These are phyloP conservation scores for Phania funesta DNA, from an alignment of 2,888 invertebrate species.

Conservation along the genomic window DNA sequence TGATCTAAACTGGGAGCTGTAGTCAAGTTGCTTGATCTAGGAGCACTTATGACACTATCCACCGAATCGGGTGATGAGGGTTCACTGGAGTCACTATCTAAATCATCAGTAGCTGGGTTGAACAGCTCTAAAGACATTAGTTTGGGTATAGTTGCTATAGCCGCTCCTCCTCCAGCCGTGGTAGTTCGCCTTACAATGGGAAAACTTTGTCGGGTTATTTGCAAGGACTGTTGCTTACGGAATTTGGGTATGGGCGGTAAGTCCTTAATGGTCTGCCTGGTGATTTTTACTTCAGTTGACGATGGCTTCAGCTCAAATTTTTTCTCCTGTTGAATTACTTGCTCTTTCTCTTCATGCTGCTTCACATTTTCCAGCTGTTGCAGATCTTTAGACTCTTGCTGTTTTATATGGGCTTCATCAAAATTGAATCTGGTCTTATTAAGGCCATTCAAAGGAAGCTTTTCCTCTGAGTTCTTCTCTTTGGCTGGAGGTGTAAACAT, in stretches of 20 bases:
- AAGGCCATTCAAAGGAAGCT: constrained; percentile 35
- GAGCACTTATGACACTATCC: constrained; percentile 91
- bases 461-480: constrained; percentile 16
- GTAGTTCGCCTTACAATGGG: constrained; percentile 86
- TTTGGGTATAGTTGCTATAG: constrained; percentile 86
- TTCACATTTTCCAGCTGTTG: constrained; percentile 78
- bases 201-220: constrained; percentile 80
- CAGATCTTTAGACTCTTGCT: constrained; percentile 65
- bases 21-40: constrained; percentile 70
- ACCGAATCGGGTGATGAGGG: constrained; percentile 91
- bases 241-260: constrained; percentile 84
- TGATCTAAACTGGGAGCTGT: constrained; percentile 56
- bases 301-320: constrained; percentile 69
- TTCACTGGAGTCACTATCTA: constrained; percentile 93
- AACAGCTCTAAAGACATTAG: constrained; percentile 90
- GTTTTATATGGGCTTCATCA: constrained; percentile 74
- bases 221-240: constrained; percentile 79
- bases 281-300: constrained; percentile 80
- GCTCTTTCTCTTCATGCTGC: constrained; percentile 68
- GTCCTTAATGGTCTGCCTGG: constrained; percentile 83
- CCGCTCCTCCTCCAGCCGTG: constrained; percentile 76
- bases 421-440: constrained; percentile 73
- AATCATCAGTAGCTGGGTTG: constrained; percentile 94
- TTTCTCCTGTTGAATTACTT: background rate
- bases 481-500: constrained; percentile 76